Percentiles rank a stretch among this genome's conserved stretches.
Evolutionary conservation across 2,888 invertebrate genomes (phyloP).

Genomic region (Tryphoninae sp.): DNA sequence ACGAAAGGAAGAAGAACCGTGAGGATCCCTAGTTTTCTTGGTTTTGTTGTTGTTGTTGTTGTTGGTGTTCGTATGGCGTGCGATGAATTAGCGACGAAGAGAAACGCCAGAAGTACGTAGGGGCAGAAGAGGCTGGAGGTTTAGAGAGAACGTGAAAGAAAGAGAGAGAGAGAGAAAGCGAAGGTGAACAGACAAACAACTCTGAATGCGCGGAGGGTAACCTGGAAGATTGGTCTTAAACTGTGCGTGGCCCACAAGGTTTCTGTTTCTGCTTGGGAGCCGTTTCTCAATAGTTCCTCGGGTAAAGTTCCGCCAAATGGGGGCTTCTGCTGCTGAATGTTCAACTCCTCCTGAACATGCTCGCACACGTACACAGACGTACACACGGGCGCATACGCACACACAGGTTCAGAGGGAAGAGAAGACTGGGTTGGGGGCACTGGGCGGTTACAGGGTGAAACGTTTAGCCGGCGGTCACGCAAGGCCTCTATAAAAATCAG

Average conservation of each 20-base stretch:
- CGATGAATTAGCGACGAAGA: conserved; percentile 54
- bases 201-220: conserved; percentile 18
- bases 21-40: conserved; percentile 3
- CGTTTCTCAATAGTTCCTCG: conserved; percentile 17
- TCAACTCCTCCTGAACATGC: not conserved
- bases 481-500: conserved; percentile 76
- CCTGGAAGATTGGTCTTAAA: conserved; percentile 30
- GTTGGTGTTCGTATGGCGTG: conserved; percentile 50
- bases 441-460: conserved; percentile 73
- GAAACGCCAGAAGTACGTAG: conserved; percentile 63
- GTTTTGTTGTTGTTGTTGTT: not conserved
- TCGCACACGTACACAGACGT: not conserved
- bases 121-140: conserved; percentile 17
- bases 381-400: conserved; percentile 11
- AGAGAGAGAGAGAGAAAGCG: conserved; percentile 28
- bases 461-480: conserved; percentile 78
- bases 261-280: conserved; percentile 36
- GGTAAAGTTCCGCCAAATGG: conserved; percentile 27
- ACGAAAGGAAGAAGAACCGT: conserved; percentile 13
- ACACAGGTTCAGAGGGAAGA: conserved; percentile 23
- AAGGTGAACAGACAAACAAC: conserved; percentile 34
- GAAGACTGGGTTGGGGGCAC: conserved; percentile 37
- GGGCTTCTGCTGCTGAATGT: conserved; percentile 17
- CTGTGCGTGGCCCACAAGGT: conserved; percentile 13
- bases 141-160: not conserved